Evolutionary conservation across 2,888 invertebrate species (phyloP).

Genomic region (Sarcophaga caerulescens): DNA sequence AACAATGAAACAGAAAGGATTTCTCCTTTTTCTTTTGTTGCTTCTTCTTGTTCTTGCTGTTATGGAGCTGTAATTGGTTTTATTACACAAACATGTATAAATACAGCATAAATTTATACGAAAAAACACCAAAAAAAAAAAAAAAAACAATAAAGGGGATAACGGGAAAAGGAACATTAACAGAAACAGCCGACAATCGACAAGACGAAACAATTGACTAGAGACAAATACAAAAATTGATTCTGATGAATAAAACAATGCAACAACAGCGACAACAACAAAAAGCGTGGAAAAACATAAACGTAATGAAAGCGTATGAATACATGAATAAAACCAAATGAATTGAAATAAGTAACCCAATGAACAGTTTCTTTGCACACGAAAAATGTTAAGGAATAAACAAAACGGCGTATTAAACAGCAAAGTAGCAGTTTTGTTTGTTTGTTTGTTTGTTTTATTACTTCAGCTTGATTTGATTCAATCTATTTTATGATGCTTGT

Average conservation of each 20-base stretch:
- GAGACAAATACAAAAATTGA: constrained; percentile 67
- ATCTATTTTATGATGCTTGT: constrained; percentile 60
- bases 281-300: background rate
- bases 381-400: too few species aligned
- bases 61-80: background rate
- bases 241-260: constrained; percentile 10
- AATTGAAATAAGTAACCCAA: background rate
- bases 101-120: constrained; percentile 42
- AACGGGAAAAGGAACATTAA: background rate
- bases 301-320: background rate
- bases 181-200: constrained; percentile 4
- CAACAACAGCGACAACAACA: background rate
- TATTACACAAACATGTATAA: constrained; percentile 32
- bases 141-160: constrained; percentile 16
- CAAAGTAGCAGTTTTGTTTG: background rate
- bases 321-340: background rate
- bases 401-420: too few species aligned
- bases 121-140: constrained; percentile 33
- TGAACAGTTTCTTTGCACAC: background rate
- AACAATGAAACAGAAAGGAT: background rate
- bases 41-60: background rate
- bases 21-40: constrained; percentile 4
- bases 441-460: constrained; percentile 51
- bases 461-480: constrained; percentile 64
- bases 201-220: constrained; percentile 66